Base-by-base conservation (phyloP, 1,140 invertebrate genomes). In the Asobara japonica region DNA sequence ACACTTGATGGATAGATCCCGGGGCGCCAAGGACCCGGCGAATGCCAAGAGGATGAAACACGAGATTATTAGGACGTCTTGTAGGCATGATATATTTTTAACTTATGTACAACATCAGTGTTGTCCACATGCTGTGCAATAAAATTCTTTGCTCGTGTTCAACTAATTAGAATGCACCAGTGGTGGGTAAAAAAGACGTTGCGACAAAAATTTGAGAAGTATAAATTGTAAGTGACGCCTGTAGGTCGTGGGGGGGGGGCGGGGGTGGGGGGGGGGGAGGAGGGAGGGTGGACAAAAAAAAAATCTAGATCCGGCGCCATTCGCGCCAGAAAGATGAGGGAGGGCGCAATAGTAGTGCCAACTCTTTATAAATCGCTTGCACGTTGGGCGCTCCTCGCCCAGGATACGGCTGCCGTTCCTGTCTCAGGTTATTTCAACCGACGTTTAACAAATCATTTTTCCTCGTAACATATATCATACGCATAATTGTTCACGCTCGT, bases 401-500 rank as follows among this genome's bases (percentile, higher is more conserved):
- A 38, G 30, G 25, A 64, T 41, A 33, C 61, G 16, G 30, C 13
- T 45, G 41, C n/a, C 41, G 36, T 38, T 38, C 60, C 77, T 78
- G 79, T 81, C 77, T 78, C 71, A 69, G 79, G 72, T 76, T 75
- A 78, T 80, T 69, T 76, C 76, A 80, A 79, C 36, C 76, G 80
- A 81, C 79, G 79, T 83, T 83, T 82, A 83, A 83, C 81, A 82
- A 83, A 83, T 83, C 80, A 82, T 80, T 69, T 62, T 72, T 41
- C 56, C 65, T 64, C 56, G 70, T 76, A 76, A 73, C 70, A 72
- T 72, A 65, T 72, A 72, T 72, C 70, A 72, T 65, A 72, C 62
- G 70, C 45, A 72, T 72, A 72, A 72, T 72, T 69, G 72, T 68
- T 69, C 65, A 60, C 64, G 71, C 64, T 41, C 64, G 65, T 73